phyloP scores from a whole-genome alignment of 2,113 vertebrate species.

The Tetrao urogallus region DNA sequence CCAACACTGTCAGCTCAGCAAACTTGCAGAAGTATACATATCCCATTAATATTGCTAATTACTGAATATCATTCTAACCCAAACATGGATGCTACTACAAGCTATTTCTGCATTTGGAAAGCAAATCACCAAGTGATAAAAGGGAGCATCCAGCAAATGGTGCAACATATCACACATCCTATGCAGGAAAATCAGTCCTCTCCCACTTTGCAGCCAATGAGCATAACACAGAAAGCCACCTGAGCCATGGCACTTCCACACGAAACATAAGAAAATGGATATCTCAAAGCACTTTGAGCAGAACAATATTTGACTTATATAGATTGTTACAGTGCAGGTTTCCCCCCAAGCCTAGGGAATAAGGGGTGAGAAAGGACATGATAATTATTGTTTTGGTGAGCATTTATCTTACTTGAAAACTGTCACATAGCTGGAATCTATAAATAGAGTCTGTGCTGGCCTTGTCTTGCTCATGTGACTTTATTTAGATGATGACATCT shows the following conservation, averaged over 20 bases:
- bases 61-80: neutral
- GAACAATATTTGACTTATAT: neutral
- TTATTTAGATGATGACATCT: neutral
- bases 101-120: neutral
- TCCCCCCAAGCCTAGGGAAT: neutral
- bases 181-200: neutral
- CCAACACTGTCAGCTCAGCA: neutral
- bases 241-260: neutral
- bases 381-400: neutral
- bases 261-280: constrained; percentile 6
- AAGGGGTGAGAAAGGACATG: neutral
- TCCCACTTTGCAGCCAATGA: neutral
- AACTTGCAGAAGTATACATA: neutral
- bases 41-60: neutral
- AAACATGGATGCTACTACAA: neutral
- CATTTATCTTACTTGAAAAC: neutral
- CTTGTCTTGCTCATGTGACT: neutral
- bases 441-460: neutral
- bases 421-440: neutral
- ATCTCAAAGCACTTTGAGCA: neutral
- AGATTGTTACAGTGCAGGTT: neutral
- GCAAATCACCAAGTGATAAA: neutral
- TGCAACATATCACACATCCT: neutral
- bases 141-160: neutral
- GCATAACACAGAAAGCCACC: neutral